These are phyloP conservation scores for Drusus annulatus DNA, from an alignment of 1,140 invertebrate species.

Conservation along the genomic window DNA sequence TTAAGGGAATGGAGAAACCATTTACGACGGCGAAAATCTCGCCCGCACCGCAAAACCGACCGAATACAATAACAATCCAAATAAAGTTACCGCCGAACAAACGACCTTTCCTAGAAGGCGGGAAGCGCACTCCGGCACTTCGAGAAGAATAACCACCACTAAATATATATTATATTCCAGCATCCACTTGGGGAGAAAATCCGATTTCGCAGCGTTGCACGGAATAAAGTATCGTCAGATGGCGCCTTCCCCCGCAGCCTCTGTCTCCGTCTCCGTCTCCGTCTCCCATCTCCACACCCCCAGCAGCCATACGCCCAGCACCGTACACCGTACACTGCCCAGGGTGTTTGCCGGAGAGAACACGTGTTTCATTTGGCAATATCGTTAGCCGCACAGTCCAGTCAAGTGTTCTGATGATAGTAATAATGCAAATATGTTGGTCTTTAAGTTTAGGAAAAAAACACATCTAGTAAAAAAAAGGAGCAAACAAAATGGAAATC, in stretches of 20 bases:
- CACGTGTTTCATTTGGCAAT: slow-evolving; percentile 19
- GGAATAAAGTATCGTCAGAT: slow-evolving; percentile 41
- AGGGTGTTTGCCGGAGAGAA: background rate
- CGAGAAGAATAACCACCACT: slow-evolving; percentile 27
- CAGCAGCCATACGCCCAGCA: too few species aligned
- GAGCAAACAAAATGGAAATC: too few species aligned
- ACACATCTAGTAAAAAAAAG: too few species aligned
- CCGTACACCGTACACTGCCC: too few species aligned
- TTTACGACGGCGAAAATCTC: slow-evolving; percentile 20
- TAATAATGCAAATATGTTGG: too few species aligned
- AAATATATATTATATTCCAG: slow-evolving; percentile 37
- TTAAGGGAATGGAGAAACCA: slow-evolving; percentile 5
- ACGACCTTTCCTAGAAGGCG: slow-evolving; percentile 10
- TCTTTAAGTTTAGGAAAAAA: too few species aligned
- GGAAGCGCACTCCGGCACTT: slow-evolving; percentile 26
- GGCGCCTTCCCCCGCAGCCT: background rate
- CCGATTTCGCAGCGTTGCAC: slow-evolving; percentile 43
- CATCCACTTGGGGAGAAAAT: slow-evolving; percentile 29
- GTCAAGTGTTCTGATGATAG: too few species aligned
- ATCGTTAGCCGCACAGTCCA: too few species aligned
- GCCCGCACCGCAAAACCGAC: background rate
- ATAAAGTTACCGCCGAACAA: slow-evolving; percentile 36
- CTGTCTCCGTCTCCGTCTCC: too few species aligned
- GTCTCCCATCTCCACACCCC: background rate
- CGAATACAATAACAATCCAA: slow-evolving; percentile 29